Percentiles rank a stretch among this genome's conserved stretches.
These are phyloP conservation scores for Gambusia yucatana DNA, from an alignment of 2,797 vertebrate species.

Conservation along the genomic window DNA sequence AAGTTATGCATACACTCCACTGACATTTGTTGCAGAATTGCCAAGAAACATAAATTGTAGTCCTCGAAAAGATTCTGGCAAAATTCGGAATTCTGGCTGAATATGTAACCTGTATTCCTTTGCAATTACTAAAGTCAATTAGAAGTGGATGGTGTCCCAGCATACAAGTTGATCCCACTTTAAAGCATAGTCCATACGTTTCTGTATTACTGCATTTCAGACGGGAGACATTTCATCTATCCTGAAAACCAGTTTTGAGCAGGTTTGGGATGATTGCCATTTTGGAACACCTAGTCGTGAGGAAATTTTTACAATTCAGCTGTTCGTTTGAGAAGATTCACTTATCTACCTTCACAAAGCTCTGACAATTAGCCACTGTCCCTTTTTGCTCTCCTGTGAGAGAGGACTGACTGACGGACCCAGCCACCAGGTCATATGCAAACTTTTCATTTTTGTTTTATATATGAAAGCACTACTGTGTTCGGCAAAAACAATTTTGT, in stretches of 20 bases:
- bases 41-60: not conserved
- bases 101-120: not conserved
- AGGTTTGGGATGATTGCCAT: not conserved
- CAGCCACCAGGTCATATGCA: too few species aligned
- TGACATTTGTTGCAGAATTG: not conserved
- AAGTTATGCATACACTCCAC: not conserved
- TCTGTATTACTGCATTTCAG: not conserved
- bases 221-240: not conserved
- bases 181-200: not conserved
- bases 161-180: not conserved
- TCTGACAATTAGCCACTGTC: too few species aligned
- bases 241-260: not conserved
- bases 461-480: too few species aligned
- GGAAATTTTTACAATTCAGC: not conserved
- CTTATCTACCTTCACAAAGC: too few species aligned
- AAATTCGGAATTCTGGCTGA: not conserved
- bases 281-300: not conserved
- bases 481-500: too few species aligned
- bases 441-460: too few species aligned
- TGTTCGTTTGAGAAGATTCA: not conserved
- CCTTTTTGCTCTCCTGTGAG: too few species aligned
- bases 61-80: not conserved
- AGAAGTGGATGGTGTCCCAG: not conserved
- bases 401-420: too few species aligned
- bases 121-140: not conserved